These are phyloP conservation scores for Gambusia affinis DNA, from an alignment of 2,113 vertebrate species.

Conservation along the genomic window DNA sequence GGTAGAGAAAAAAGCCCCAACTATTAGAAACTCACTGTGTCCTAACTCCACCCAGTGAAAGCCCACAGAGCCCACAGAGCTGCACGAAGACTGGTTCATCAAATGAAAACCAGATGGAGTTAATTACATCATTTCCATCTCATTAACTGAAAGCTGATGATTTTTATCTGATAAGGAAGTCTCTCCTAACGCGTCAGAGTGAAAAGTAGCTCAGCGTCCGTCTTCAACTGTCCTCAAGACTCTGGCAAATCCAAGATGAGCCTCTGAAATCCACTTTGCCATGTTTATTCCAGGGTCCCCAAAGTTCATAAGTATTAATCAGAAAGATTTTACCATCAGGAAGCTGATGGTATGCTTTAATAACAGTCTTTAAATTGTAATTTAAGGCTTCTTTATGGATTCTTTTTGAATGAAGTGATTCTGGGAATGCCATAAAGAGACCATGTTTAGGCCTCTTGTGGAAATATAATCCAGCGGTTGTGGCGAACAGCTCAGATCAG, in stretches of 20 bases:
- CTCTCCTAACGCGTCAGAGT: conserved; percentile 31
- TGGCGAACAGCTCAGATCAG: background rate
- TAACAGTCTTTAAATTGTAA: conserved; percentile 45
- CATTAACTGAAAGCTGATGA: conserved; percentile 48
- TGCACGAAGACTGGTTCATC: conserved; percentile 17
- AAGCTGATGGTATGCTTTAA: conserved; percentile 27
- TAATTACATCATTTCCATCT: conserved; percentile 68
- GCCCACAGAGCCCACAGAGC: conserved; percentile 15
- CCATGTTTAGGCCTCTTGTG: conserved; percentile 28
- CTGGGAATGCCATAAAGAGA: conserved; percentile 29
- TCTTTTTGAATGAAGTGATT: background rate
- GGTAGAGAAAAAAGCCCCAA: background rate
- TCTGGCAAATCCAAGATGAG: conserved; percentile 1
- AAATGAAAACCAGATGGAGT: conserved; percentile 66
- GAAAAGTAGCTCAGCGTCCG: conserved; percentile 14
- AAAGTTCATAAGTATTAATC: background rate
- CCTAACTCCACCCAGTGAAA: conserved; percentile 6
- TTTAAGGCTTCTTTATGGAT: conserved; percentile 18
- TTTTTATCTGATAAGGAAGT: conserved; percentile 53
- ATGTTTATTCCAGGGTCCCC: conserved; percentile 19
- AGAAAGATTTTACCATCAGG: background rate
- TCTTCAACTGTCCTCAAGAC: conserved; percentile 14
- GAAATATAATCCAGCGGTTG: conserved; percentile 19
- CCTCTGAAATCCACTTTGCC: conserved; percentile 14
- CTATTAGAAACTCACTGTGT: background rate